Evolutionary conservation across 2,797 vertebrate species (phyloP).

Genomic region (Gymnocypris eckloni): DNA sequence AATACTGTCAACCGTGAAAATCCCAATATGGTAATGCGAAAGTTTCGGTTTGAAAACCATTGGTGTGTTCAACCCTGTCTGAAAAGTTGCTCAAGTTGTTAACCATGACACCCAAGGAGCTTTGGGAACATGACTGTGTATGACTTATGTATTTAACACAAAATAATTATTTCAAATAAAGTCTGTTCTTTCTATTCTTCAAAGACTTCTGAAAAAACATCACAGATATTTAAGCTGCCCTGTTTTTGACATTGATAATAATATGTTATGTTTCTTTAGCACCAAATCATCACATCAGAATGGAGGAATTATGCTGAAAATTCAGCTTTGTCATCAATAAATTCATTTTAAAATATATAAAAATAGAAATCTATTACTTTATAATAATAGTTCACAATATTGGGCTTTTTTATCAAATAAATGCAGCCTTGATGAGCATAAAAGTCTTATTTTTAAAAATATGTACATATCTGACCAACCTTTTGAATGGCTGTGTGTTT

Average conservation of each 20-base stretch:
- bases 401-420: background rate
- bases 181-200: background rate
- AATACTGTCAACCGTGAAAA: slow-evolving; percentile 36
- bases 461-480: background rate
- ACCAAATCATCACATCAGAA: background rate
- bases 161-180: background rate
- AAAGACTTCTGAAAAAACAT: background rate
- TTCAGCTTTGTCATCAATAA: background rate
- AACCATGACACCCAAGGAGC: slow-evolving; percentile 7
- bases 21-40: slow-evolving; percentile 31
- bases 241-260: background rate
- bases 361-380: background rate
- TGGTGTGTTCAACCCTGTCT: slow-evolving; percentile 31
- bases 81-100: slow-evolving; percentile 3
- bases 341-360: background rate
- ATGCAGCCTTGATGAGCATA: background rate
- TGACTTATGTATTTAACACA: background rate
- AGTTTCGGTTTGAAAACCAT: slow-evolving; percentile 17
- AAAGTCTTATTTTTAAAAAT: background rate
- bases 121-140: background rate
- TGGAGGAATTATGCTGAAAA: background rate
- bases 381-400: background rate
- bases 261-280: background rate
- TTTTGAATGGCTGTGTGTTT: background rate
- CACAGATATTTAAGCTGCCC: background rate